Evolutionary conservation across 1,140 invertebrate genomes (phyloP).

Genomic region (Nixonia krombeini): DNA sequence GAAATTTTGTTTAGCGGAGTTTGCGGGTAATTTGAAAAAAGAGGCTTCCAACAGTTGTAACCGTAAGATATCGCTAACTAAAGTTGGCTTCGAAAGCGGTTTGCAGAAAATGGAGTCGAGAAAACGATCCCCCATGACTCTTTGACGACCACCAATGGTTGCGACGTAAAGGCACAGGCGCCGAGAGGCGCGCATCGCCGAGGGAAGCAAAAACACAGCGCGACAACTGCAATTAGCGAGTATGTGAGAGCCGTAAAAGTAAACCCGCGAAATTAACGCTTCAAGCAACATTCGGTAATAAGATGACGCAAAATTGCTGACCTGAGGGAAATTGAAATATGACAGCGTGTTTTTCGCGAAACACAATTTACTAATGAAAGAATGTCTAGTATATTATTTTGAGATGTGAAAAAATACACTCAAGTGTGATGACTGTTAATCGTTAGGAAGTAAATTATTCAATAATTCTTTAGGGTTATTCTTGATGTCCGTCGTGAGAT

Average conservation of each 20-base stretch:
- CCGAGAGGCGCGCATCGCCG: too few species aligned
- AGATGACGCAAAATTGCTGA: conserved; percentile 25
- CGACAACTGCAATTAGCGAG: conserved; percentile 38
- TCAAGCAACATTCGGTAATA: conserved; percentile 30
- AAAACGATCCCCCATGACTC: conserved; percentile 45
- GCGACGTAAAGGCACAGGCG: conserved; percentile 39
- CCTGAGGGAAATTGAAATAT: conserved; percentile 12
- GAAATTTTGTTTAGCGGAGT: too few species aligned
- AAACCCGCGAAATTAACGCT: conserved; percentile 11
- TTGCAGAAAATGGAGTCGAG: conserved; percentile 43
- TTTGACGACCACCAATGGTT: conserved; percentile 41
- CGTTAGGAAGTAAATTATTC: too few species aligned
- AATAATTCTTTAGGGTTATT: too few species aligned
- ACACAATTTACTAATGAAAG: too few species aligned
- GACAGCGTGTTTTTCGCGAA: too few species aligned
- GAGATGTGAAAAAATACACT: too few species aligned
- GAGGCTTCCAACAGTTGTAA: conserved; percentile 15
- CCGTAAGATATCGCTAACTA: conserved; percentile 15
- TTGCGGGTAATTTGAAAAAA: too few species aligned
- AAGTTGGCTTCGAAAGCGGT: conserved; percentile 22
- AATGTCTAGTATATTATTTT: too few species aligned
- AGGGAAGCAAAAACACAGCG: conserved; percentile 37
- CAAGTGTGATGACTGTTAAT: too few species aligned
- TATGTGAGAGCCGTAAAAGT: conserved; percentile 18
- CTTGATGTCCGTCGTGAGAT: too few species aligned